Evolutionary conservation across 2,113 vertebrate genomes (phyloP).

Genomic region (Helogale parvula): DNA sequence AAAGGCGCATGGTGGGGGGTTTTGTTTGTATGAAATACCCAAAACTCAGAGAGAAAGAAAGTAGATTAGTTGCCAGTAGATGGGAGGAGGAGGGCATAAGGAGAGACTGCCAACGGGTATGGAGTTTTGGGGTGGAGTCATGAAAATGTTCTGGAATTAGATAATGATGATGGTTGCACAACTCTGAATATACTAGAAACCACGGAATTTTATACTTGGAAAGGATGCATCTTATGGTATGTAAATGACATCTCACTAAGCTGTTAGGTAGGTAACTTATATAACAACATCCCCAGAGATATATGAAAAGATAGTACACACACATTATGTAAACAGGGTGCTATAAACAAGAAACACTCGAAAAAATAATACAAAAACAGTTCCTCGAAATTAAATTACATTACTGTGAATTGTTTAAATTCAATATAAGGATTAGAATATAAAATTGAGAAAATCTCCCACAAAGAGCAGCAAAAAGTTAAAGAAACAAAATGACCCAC

Average conservation of each 20-base stretch:
- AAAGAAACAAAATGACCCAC: neutral
- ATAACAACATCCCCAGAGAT: constrained; percentile 5
- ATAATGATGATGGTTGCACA: neutral
- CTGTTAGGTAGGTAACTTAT: neutral
- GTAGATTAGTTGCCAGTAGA: neutral
- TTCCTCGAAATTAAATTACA: neutral
- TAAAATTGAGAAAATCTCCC: neutral
- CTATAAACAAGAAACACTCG: neutral
- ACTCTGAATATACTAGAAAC: neutral
- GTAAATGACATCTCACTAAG: neutral
- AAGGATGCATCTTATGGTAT: neutral
- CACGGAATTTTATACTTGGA: neutral
- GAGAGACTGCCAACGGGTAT: neutral
- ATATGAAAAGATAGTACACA: neutral
- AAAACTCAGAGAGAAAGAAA: constrained; percentile 15
- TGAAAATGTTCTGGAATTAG: constrained; percentile 47
- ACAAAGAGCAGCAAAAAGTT: neutral
- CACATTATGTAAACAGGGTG: neutral
- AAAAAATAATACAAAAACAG: neutral
- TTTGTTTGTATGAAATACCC: constrained; percentile 9
- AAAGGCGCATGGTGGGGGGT: neutral
- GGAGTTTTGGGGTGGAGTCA: neutral
- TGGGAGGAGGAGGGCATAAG: neutral
- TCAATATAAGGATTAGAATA: neutral
- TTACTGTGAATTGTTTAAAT: neutral